These are phyloP conservation scores for Accipiter virgatus DNA, from an alignment of 2,113 vertebrate species.

Conservation along the genomic window DNA sequence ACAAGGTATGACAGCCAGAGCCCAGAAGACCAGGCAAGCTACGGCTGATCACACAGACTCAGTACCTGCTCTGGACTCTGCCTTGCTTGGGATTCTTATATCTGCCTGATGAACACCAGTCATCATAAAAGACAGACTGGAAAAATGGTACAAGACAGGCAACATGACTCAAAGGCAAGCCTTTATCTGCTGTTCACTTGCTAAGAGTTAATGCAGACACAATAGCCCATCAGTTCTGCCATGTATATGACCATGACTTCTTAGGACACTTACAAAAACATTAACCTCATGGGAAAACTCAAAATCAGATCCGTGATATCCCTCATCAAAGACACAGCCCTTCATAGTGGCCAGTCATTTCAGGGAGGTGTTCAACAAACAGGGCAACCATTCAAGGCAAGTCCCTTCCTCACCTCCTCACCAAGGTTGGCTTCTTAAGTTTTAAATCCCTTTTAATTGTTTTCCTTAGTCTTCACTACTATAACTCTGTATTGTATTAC, in stretches of 20 bases:
- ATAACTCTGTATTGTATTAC: neutral
- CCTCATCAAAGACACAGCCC: neutral
- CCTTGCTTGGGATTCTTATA: neutral
- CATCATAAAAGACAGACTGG: neutral
- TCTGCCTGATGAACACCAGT: neutral
- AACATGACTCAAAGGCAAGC: neutral
- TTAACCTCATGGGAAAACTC: neutral
- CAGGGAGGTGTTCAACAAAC: neutral
- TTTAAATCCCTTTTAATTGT: neutral
- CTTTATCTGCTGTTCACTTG: neutral
- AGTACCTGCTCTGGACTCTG: neutral
- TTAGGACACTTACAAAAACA: neutral
- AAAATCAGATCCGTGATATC: neutral
- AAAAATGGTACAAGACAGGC: neutral
- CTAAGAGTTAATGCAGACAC: too few relatives aligned
- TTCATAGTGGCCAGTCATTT: neutral
- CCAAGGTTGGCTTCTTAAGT: rapidly evolving
- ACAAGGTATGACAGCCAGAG: neutral
- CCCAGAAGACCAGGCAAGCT: neutral
- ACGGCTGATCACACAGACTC: neutral
- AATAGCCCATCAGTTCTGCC: neutral
- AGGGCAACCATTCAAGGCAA: neutral
- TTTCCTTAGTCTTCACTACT: neutral
- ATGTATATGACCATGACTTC: rapidly evolving
- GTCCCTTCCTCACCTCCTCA: neutral